Base-by-base conservation (phyloP, 92 coral and sea anemone species). In the Actinernus sp. region DNA sequence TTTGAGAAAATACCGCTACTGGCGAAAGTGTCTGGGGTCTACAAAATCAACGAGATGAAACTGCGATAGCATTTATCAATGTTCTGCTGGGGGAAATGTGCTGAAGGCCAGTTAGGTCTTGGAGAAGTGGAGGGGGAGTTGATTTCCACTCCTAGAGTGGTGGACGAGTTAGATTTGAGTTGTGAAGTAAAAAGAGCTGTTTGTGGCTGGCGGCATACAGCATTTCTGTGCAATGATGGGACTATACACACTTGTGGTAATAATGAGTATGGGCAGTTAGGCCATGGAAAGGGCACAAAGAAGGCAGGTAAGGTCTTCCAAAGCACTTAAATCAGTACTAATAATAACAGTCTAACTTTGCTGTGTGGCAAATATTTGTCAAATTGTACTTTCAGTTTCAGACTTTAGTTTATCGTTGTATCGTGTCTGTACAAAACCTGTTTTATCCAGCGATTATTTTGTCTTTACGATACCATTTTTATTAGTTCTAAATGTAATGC, bases 201-300 rank as follows among this genome's bases (percentile, higher is more conserved):
- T 1, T 93, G 98, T 73, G 98, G 98, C 13, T 93, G 88, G 93
- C 58, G 78, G 27, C 98, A 93, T 40, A 90, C 93, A 1, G 97
- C 88, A 26, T 78, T 93, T 47, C 66, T 93, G 47, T 76, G 78
- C 40, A 69, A 55, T 3, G 97, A 93, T 25, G 96, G 96, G 13
- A 88, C 86, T 14, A 76, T 93, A 29, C 86, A 87, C 39, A 86
- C 98, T 1, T 93, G 98, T 76, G 98, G 98, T 1, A 78, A 57
- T 58, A 93, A 90, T 49, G 93, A 93, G 17, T 82, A 59, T 71
- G 97, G 97, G 26, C 98, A 93, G 69, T 85, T 93, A 56, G 98
- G 98, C 24, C 87, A 79, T 25, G 81, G 73, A 21, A 85, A 80
- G 46, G 75, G 63, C 11, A 73, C 71, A 22, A 66, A 33, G n/a